Conservation (phyloP, 2,113 vertebrate species). For the Atherinomorus stipes region DNA sequence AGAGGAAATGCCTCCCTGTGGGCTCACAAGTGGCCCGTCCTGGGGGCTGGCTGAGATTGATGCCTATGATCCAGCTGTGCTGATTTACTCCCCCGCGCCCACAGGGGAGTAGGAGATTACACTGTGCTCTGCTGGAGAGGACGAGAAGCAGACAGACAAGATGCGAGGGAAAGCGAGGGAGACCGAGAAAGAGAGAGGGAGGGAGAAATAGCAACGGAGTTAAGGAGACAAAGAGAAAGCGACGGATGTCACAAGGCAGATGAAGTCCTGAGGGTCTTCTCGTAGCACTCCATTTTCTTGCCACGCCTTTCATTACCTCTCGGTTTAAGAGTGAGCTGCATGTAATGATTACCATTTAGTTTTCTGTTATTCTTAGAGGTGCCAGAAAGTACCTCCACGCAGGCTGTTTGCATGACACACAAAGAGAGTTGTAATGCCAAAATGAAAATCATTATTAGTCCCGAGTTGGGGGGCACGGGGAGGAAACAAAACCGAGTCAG, state of each 20-base stretch:
- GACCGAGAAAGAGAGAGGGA: background rate
- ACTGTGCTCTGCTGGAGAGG: slow-evolving; percentile 64
- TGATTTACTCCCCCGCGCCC: slow-evolving; percentile 81
- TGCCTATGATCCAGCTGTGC: slow-evolving; percentile 82
- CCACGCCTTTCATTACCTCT: slow-evolving; percentile 63
- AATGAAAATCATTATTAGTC: slow-evolving; percentile 19
- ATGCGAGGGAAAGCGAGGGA: background rate
- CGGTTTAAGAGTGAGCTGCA: slow-evolving; percentile 44
- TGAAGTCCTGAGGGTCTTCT: slow-evolving; percentile 57
- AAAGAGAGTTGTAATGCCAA: slow-evolving; percentile 9
- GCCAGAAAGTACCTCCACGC: background rate
- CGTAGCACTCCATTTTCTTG: slow-evolving; percentile 65
- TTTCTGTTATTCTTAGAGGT: slow-evolving; percentile 20
- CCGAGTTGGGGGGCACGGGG: slow-evolving; percentile 4
- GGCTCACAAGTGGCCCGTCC: slow-evolving; percentile 78
- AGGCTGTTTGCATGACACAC: slow-evolving; percentile 6
- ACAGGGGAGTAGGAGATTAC: slow-evolving; percentile 77
- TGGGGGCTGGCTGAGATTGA: slow-evolving; percentile 81
- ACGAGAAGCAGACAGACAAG: slow-evolving; percentile 59
- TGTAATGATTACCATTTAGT: slow-evolving; percentile 53
- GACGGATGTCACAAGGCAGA: slow-evolving; percentile 58
- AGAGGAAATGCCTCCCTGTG: slow-evolving; percentile 76
- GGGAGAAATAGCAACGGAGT: slow-evolving; percentile 15
- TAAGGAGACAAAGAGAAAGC: slow-evolving; percentile 35
- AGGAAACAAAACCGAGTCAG: slow-evolving; percentile 30